Base-by-base conservation (phyloP, 1,140 invertebrate genomes). In the Rhopalosiphum maidis region DNA sequence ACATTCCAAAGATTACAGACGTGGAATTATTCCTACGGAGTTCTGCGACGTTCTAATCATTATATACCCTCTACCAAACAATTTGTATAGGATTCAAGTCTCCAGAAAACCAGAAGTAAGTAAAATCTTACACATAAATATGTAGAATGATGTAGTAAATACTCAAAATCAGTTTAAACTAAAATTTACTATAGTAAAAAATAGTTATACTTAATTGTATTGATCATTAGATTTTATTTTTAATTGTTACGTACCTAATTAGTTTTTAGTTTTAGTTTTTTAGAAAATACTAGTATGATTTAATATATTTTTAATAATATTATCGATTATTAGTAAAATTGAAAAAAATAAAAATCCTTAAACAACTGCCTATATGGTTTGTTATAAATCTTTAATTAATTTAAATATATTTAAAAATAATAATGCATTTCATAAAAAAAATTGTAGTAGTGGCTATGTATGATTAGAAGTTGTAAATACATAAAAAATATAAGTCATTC, bases 31-130 rank as follows among this genome's bases (percentile, higher is more conserved):
- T 95, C 98, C 99, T 43, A 99, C 99, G 30, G 99, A 99, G 96
- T 99, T 99, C 96, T 99, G 99, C 95, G 99, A 99, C 96, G 98
- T 99, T 89, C 96, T 99, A 18, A 99, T 99, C 95, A 98, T 98
- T 22, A 98, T 99, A 94, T 99, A 99, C 96, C 99, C 98, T 18
- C 95, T 99, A 94, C 96, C 97, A 37, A 98, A 98, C 95, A 96
- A 97, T 68, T 95, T 99, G 68, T 98, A 97, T 95, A 96, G 98
- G 86, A 97, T 98, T 94, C 98, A 98, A 85, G 97, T 99, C 54
- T 97, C 97, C 94, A 96, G 97, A 94, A 99, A 98, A 95, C 96
- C 97, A 82, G 98, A 98, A 95, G 98, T 98, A 95, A 95, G 96
- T 95, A 91, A 89, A 82, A 54, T 48, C 0, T 82, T 68, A 68